Evolutionary conservation across 2,888 invertebrate species (phyloP), one percentile per base, ranked within the genome.

Genomic region (Molorchus minor): DNA sequence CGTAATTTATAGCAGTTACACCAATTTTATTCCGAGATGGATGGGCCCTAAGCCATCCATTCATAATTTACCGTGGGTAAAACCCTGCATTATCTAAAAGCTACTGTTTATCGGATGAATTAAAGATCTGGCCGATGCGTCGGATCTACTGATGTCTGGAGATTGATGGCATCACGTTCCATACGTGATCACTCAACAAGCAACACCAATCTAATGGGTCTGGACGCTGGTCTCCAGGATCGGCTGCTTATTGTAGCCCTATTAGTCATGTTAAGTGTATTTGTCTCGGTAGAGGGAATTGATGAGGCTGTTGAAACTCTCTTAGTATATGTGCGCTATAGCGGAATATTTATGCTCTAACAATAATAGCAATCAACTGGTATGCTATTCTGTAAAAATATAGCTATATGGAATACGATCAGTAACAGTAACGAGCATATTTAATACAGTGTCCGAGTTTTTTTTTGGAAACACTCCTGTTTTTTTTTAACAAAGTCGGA

Each of bases 171-270:
- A 68, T 71, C 74, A 73, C 73, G 74, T 65, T 61, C 68, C 66
- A 68, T 67, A 73, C 76, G 74, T 76, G 76, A 75, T 75, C 71
- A 70, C 71, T 68, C 67, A 69, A 69, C 72, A 76, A 74, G 73
- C 75, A 75, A 72, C 73, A 65, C 67, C 76, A 76, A 76, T 77
- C 74, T 73, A 72, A 70, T 64, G 64, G 68, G 63, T 52, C 61
- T 67, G 65, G 66, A 74, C 74, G 75, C 69, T 68, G 65, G 71
- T 64, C 69, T 67, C 64, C 55, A 58, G 66, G 73, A 73, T 71
- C 69, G 72, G 70, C 64, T 68, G 68, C 68, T 68, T 64, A 68
- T 69, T 64, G 61, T 65, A 35, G 36, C 51, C 58, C 58, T 54
- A 66, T 69, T 65, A 66, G 63, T 68, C 66, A 69, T 65, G 63